Base-by-base conservation (phyloP, 2,797 vertebrate species). In the Synanceia verrucosa region DNA sequence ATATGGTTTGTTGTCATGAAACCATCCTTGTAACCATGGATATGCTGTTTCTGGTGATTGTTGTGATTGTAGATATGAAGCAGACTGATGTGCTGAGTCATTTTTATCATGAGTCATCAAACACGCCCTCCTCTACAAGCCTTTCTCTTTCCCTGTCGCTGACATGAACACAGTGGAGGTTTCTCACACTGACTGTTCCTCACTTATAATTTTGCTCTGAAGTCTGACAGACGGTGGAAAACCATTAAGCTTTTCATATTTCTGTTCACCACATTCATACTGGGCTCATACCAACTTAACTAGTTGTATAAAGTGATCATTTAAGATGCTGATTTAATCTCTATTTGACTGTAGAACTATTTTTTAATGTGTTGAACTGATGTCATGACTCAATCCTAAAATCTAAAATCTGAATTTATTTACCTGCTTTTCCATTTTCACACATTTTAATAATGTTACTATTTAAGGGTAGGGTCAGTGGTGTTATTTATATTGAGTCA, bases 101-200 rank as follows among this genome's bases (percentile, higher is more conserved):
- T 65, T 61, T 43, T 78, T 79, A 59, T 74, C 70, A 51, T 75
- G 68, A 73, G 67, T 83, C 76, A 83, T 68, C 68, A 69, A 69
- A 72, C 56, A 57, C 65, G 4, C 71, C 76, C 76, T 76, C 37
- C 31, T n/a, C 6, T 31, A 46, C 46, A 55, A 28, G 48, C 67
- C 58, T 2, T 21, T 58, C 56, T 72, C 26, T 36, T 28, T 70
- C 29, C 26, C 21, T 11, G 55, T 63, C 51, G 2, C 3, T 18
- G 39, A 43, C 39, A 9, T 43, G 39, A 24, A 14, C 52, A 61
- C 44, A 18, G 52, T 43, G 46, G 43, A 50, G 7, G 18, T 61
- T 50, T 80, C 29, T 57, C 19, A 65, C 55, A 46, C 9, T n/a
- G 29, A 59, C 68, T 43, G 44, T 10, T 36, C 36, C 12, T 67